phyloP scores from a whole-genome alignment of 2,888 invertebrate genomes.

The Aethes cnicana region DNA sequence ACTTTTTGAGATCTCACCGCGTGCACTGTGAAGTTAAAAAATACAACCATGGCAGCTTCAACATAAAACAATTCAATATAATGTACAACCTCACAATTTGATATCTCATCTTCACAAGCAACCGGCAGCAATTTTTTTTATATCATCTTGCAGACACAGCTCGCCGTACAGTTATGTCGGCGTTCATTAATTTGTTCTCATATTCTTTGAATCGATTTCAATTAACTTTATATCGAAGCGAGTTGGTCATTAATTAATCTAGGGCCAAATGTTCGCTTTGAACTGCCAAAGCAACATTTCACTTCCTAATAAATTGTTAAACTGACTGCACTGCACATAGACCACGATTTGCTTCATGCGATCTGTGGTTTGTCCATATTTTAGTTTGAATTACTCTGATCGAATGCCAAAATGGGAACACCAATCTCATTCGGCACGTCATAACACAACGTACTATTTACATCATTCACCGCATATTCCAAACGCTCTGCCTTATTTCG shows the following conservation, averaged over 20 bases:
- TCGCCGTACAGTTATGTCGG: not conserved
- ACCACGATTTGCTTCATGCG: no score
- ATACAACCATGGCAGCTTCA: no score
- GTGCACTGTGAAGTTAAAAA: conserved; percentile 4
- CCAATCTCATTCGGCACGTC: conserved; percentile 22
- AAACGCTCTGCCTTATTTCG: conserved; percentile 57
- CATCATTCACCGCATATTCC: conserved; percentile 54
- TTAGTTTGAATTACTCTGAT: conserved; percentile 30
- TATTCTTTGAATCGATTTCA: not conserved
- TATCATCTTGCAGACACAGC: not conserved
- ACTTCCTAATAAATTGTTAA: conserved; percentile 1
- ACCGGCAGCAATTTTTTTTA: conserved; percentile 4
- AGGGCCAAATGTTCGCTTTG: not conserved
- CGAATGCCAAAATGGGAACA: not conserved
- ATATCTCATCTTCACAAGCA: conserved; percentile 8
- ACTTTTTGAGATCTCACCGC: conserved; percentile 49
- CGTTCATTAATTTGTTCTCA: conserved; percentile 7
- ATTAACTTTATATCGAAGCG: conserved; percentile 1
- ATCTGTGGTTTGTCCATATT: no score
- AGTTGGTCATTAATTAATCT: conserved; percentile 1
- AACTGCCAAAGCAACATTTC: conserved; percentile 1
- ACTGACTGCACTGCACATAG: conserved; percentile 2
- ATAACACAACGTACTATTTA: conserved; percentile 39
- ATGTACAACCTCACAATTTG: not conserved
- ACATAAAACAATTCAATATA: no score